Base-by-base conservation (phyloP, 1,140 invertebrate genomes). In the Drosophila cardini region DNA sequence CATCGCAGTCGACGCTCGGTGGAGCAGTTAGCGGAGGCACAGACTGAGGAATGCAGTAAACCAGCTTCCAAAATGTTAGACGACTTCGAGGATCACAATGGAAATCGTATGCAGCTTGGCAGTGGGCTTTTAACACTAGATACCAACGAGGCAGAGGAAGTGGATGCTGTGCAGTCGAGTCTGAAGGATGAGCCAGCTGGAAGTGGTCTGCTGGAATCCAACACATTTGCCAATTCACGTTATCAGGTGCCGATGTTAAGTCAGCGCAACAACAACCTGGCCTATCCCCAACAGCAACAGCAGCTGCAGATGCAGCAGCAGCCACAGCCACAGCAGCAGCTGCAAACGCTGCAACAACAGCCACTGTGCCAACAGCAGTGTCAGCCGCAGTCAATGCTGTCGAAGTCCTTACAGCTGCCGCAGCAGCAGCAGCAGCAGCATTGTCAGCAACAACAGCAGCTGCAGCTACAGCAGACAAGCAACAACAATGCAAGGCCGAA, bases 41-140 rank as follows among this genome's bases (percentile, higher is more conserved):
- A 56, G n/a, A 4, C 15, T 0, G 55, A 50, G 2, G 55, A 50
- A 10, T 0, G 15, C n/a, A 26, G 16, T 2, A 52, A 15, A 34
- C n/a, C 18, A 1, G 2, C 26, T 38, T 7, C 34, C 6, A 75
- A 72, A n/a, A 26, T 50, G 4, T 3, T 87, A 2, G 83, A 83
- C 13, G 76, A 73, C 2, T 72, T 80, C 0, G 84, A 79, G 16
- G 83, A 87, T 63, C 83, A 87, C 30, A 87, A 89, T 72, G 83
- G 83, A 7, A 87, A 87, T 60, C 76, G 62, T 2, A 40, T 60
- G 9, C n/a, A 9, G 2, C 77, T 76, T 4, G 84, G 84, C 1
- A 40, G 36, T 53, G 80, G 72, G 0, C 5, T 79, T 34, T 38
- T 76, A 6, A 67, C 36, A 0, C 46, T 53, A 18, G 56, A 69